Conservation (phyloP, 2,888 invertebrate genomes). For the Mythimna ferrago region DNA sequence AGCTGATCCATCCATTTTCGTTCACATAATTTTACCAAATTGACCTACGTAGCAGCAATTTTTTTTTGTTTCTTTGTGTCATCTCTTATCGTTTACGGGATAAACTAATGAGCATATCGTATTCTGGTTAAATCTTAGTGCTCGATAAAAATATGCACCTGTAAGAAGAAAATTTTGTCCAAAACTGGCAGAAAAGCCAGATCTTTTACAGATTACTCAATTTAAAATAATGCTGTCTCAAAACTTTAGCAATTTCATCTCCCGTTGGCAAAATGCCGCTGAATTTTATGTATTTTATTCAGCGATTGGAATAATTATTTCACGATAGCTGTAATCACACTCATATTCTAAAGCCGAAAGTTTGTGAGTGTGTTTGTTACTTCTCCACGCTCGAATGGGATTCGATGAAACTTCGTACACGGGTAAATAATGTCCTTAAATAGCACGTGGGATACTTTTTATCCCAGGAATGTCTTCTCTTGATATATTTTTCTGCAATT, state of each 20-base stretch:
- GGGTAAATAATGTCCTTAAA: no score
- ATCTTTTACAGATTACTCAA: slow-evolving; percentile 16
- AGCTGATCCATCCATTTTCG: no score
- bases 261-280: slow-evolving; percentile 39
- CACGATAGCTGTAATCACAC: slow-evolving; percentile 6
- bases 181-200: slow-evolving; percentile 15
- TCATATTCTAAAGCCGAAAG: background rate
- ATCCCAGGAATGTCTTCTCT: no score
- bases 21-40: no score
- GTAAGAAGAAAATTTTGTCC: slow-evolving; percentile 1
- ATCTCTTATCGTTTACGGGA: background rate
- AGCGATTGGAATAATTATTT: slow-evolving; percentile 28
- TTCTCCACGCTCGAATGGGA: no score
- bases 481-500: no score
- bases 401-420: no score
- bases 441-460: no score
- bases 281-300: slow-evolving; percentile 41
- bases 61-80: no score
- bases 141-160: background rate
- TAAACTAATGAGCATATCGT: background rate
- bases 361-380: background rate
- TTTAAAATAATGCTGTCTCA: slow-evolving; percentile 26
- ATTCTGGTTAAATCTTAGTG: background rate
- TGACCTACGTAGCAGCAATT: no score
- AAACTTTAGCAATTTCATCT: slow-evolving; percentile 52